Conservation (phyloP, 2,113 vertebrate genomes). For the Puma concolor region DNA sequence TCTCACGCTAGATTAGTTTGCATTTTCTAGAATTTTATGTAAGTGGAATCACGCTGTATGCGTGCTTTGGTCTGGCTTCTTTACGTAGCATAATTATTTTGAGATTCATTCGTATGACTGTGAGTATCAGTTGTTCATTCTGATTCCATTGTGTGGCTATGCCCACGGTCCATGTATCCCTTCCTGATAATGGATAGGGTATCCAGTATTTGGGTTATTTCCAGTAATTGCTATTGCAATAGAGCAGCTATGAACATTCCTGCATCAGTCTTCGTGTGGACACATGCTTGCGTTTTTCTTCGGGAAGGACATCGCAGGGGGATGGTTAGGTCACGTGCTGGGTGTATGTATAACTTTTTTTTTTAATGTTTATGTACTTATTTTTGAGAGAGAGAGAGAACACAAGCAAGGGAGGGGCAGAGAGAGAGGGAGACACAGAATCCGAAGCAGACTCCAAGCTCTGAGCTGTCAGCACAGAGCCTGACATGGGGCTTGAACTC, state of each 20-base stretch:
- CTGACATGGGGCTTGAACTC: no score
- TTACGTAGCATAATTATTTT: background rate
- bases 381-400: no score
- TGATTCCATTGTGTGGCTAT: rapidly evolving
- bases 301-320: background rate
- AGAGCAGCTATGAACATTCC: background rate
- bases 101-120: background rate
- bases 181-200: rapidly evolving
- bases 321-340: background rate
- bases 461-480: no score
- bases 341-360: background rate
- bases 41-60: background rate
- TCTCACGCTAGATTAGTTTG: background rate
- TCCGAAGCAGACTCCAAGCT: no score
- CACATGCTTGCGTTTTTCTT: background rate
- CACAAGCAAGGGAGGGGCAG: no score
- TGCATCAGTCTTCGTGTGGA: rapidly evolving
- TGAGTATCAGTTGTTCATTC: rapidly evolving
- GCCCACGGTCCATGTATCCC: rapidly evolving
- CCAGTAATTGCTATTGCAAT: background rate
- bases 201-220: background rate
- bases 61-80: background rate
- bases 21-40: background rate
- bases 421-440: no score
- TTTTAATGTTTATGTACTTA: no score